Percentiles rank a stretch among this genome's conserved stretches.
phyloP scores from a whole-genome alignment of 2,113 vertebrate species.

The Steatornis caripensis region DNA sequence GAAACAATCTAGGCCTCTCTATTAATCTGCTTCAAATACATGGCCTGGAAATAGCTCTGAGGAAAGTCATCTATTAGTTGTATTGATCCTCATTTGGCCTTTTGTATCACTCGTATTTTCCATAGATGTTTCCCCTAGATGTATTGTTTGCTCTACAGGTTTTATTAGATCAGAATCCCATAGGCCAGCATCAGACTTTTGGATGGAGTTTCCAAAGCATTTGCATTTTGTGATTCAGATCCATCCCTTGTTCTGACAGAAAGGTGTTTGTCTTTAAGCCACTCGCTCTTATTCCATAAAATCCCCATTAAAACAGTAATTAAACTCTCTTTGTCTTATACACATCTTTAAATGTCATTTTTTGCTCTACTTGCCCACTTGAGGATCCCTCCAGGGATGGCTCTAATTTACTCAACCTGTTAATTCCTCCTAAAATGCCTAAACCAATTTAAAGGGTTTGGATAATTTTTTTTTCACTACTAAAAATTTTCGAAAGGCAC shows the following conservation, averaged over 20 bases:
- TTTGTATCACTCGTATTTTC: background rate
- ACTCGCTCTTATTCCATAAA: background rate
- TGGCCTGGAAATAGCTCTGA: background rate
- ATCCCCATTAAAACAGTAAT: background rate
- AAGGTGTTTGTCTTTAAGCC: background rate
- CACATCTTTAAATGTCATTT: background rate
- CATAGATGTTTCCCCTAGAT: no score
- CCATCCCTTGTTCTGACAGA: background rate
- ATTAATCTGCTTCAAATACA: slow-evolving; percentile 20
- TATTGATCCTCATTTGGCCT: background rate
- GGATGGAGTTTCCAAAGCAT: background rate
- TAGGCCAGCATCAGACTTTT: background rate
- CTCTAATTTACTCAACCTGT: background rate
- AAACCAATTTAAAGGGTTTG: background rate
- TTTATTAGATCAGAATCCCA: background rate
- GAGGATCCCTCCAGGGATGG: background rate
- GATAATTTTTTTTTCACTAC: background rate
- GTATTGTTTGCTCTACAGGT: background rate
- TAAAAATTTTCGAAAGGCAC: background rate
- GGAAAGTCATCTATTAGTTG: background rate
- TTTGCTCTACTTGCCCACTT: background rate
- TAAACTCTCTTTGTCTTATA: background rate
- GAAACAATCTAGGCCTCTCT: background rate
- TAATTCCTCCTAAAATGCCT: background rate
- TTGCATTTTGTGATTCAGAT: background rate